Conservation (phyloP, 1,140 invertebrate species). For the Plutomurus gul region DNA sequence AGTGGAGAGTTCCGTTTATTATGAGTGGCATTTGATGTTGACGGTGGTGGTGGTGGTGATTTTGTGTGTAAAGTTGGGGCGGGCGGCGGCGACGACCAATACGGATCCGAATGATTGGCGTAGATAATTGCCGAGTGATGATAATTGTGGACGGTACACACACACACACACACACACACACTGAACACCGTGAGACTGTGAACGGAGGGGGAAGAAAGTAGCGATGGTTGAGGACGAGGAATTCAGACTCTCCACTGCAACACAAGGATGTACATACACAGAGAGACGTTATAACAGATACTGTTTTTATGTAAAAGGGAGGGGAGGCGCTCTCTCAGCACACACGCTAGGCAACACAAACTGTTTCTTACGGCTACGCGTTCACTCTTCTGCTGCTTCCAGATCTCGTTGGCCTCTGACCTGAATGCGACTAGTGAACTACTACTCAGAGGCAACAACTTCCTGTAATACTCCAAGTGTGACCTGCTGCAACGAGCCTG, state of each 20-base stretch:
- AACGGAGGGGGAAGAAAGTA: too few species aligned
- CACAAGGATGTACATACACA: too few species aligned
- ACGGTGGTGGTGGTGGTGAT: background rate
- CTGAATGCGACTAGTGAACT: background rate
- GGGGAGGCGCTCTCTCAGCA: too few species aligned
- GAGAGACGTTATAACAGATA: too few species aligned
- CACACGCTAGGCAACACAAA: too few species aligned
- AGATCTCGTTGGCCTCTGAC: constrained; percentile 3
- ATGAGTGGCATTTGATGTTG: background rate
- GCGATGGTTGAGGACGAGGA: too few species aligned
- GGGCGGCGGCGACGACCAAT: background rate
- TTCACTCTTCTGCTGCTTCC: constrained; percentile 22
- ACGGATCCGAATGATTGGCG: background rate
- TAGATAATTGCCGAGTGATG: constrained; percentile 12
- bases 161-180: too few species aligned
- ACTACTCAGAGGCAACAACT: background rate
- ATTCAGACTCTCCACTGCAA: too few species aligned
- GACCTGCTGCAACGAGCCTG: background rate
- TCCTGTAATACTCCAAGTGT: constrained; percentile 11
- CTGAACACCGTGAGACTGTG: too few species aligned
- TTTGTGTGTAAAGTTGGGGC: too few species aligned
- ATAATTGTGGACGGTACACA: background rate
- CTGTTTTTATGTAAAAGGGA: too few species aligned
- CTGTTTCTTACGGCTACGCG: background rate
- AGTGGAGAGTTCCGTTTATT: too few species aligned